Evolutionary conservation across 2,888 invertebrate species (phyloP).

Genomic region (Morpho helenor): DNA sequence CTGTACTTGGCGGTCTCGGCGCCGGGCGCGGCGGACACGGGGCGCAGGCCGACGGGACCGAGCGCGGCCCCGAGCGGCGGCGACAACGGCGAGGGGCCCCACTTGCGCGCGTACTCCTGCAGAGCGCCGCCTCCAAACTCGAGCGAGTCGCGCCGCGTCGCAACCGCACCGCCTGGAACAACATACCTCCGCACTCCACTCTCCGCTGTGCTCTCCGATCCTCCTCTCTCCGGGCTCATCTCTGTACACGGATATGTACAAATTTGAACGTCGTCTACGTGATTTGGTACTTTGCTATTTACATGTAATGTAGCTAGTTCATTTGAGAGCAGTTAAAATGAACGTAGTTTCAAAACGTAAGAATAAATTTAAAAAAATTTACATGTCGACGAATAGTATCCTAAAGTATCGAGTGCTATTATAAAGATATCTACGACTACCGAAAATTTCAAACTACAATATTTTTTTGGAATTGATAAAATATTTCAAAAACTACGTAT

Average conservation of each 20-base stretch:
- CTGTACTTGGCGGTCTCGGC: slow-evolving; percentile 91
- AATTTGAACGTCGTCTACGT: slow-evolving; percentile 18
- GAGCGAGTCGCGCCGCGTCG: slow-evolving; percentile 73
- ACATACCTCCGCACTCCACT: slow-evolving; percentile 34
- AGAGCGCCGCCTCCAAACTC: slow-evolving; percentile 76
- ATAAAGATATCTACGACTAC: too few relatives aligned
- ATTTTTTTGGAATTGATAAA: too few relatives aligned
- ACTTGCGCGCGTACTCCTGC: slow-evolving; percentile 78
- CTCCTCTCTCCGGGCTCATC: slow-evolving; percentile 13
- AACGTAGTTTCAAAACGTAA: slow-evolving; percentile 2
- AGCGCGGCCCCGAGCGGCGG: slow-evolving; percentile 85
- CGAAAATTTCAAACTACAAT: too few relatives aligned
- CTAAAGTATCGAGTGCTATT: neutral
- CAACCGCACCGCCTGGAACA: slow-evolving; percentile 55
- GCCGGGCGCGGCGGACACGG: slow-evolving; percentile 87
- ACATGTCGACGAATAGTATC: neutral
- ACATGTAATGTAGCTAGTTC: slow-evolving; percentile 1
- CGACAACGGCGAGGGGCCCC: slow-evolving; percentile 81
- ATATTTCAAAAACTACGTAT: too few relatives aligned
- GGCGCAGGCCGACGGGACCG: slow-evolving; percentile 82
- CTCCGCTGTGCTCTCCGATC: slow-evolving; percentile 17
- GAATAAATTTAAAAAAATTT: neutral
- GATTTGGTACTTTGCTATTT: slow-evolving; percentile 1
- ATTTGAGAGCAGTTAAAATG: slow-evolving; percentile 13
- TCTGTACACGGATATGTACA: slow-evolving; percentile 28